Percentiles rank a stretch among this genome's conserved stretches.
Conservation (phyloP, 2,113 vertebrate species). For the Rhinoptilus africanus region DNA sequence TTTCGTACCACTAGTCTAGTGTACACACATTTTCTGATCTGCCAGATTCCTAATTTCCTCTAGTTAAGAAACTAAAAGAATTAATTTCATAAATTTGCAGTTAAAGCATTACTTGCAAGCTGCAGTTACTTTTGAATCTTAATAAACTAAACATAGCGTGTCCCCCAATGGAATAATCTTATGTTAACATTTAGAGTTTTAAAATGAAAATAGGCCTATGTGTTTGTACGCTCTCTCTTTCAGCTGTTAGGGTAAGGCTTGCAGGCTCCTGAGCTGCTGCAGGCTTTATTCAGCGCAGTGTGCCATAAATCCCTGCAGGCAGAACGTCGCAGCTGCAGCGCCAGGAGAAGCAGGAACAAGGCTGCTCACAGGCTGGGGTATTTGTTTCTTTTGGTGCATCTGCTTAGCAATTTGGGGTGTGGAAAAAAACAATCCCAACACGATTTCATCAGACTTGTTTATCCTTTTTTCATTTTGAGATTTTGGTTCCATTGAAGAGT, state of each 20-base stretch:
- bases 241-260: background rate
- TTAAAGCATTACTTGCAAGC: background rate
- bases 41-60: background rate
- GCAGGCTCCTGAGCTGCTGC: background rate
- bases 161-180: background rate
- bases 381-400: background rate
- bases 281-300: background rate
- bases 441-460: background rate
- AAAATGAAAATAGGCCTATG: background rate
- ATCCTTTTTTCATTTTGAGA: background rate
- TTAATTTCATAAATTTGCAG: background rate
- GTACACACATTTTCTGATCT: background rate
- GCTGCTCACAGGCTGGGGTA: background rate
- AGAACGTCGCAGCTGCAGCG: background rate
- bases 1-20: background rate
- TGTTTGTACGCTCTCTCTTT: background rate
- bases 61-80: background rate
- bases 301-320: background rate
- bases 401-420: background rate
- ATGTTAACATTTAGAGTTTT: background rate
- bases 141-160: background rate
- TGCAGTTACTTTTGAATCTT: background rate
- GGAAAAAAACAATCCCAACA: background rate
- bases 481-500: background rate
- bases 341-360: background rate